Evolutionary conservation across 1,140 invertebrate genomes (phyloP), one percentile per base, ranked within the genome.

Genomic region (Goniozus legneri): DNA sequence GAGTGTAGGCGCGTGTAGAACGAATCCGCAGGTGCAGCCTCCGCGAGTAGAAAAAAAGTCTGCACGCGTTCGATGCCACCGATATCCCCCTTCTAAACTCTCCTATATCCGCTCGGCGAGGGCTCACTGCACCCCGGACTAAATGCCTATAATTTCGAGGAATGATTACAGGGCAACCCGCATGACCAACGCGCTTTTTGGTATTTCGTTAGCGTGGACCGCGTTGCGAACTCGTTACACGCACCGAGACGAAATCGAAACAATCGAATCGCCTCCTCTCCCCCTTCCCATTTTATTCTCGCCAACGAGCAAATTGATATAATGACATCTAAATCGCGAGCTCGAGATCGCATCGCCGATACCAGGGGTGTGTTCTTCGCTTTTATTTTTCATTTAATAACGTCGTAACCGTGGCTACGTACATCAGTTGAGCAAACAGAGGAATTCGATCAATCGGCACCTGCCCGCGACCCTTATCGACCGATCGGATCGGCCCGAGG

Each of bases 131-230:
- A 67, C 65, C 66, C 62, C 56, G 54, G 51, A 38, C 61, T 73
- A 74, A 76, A 73, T 75, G 65, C 65, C 71, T 73, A 73, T 75
- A 76, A 76, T 76, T 73, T 67, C 50, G 48, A 44, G n/a, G 37
- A 51, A 65, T 70, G 71, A 76, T 76, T 76, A 76, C 69, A 76
- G 69, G 69, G 62, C 66, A 67, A n/a, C n/a, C 34, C 56, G 50
- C 32, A 30, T 60, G 54, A 60, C 54, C 48, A 54, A 41, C 54
- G 50, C 60, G 44, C 56, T 42, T n/a, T n/a, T n/a, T n/a, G n/a
- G n/a, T n/a, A n/a, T n/a, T n/a, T n/a, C n/a, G n/a, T n/a, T n/a
- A n/a, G n/a, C n/a, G n/a, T n/a, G n/a, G n/a, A n/a, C n/a, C n/a
- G n/a, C n/a, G n/a, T n/a, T n/a, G n/a, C n/a, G n/a, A n/a, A 44